Evolutionary conservation across 2,888 invertebrate species (phyloP).

Genomic region (Zygothrica quintamaculata): DNA sequence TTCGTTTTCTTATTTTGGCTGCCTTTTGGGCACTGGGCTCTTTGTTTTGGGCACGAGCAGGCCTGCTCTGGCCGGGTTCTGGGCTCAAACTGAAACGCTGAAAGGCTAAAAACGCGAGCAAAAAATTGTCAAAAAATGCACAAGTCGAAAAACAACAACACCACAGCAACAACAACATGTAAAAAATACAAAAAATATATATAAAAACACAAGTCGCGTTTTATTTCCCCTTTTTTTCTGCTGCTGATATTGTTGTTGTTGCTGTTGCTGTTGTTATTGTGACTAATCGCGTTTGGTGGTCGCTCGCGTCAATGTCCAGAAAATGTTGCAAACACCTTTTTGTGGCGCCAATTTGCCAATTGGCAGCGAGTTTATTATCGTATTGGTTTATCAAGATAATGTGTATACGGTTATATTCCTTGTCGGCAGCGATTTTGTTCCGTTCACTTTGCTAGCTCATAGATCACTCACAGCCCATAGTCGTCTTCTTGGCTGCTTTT

Average conservation of each 20-base stretch:
- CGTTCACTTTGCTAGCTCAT: conserved; percentile 68
- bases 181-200: conserved; percentile 27
- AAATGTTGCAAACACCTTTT: conserved; percentile 68
- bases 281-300: conserved; percentile 74
- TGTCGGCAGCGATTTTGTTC: conserved; percentile 39
- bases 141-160: conserved; percentile 35
- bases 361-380: conserved; percentile 25
- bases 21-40: conserved; percentile 34
- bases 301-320: conserved; percentile 66
- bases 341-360: conserved; percentile 68
- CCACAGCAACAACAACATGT: neutral
- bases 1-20: conserved; percentile 36
- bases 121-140: conserved; percentile 69
- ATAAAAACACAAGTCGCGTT: conserved; percentile 36
- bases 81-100: conserved; percentile 64
- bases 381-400: conserved; percentile 6
- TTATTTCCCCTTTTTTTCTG: conserved; percentile 32
- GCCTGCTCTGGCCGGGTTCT: conserved; percentile 65
- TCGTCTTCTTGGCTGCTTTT: conserved; percentile 74
- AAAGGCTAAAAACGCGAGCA: conserved; percentile 63
- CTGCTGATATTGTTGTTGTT: conserved; percentile 57
- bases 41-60: conserved; percentile 6
- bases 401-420: conserved; percentile 7
- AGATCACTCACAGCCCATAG: conserved; percentile 67
- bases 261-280: conserved; percentile 54